Evolutionary conservation across 92 coral and sea anemone species (phyloP).

Genomic region (Nematostella vectensis): DNA sequence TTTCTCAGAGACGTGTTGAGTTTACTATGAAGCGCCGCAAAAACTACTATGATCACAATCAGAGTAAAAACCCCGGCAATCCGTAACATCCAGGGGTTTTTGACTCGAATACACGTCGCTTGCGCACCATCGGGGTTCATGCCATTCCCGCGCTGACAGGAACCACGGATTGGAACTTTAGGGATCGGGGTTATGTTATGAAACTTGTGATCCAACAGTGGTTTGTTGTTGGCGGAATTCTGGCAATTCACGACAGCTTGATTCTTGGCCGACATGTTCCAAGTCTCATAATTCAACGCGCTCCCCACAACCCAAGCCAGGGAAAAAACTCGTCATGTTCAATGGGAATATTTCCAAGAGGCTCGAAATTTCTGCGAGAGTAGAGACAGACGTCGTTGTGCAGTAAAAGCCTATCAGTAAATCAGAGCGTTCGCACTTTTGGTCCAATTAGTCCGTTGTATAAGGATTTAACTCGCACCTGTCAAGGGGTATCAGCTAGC

Average conservation of each 20-base stretch:
- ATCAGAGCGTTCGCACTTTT: too few relatives aligned
- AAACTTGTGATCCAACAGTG: slow-evolving; percentile 8
- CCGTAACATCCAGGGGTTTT: slow-evolving; percentile 32
- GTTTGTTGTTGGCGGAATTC: slow-evolving; percentile 7
- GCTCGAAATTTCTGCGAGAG: too few relatives aligned
- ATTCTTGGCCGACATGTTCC: slow-evolving; percentile 19
- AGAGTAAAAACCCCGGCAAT: slow-evolving; percentile 19
- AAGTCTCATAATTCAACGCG: slow-evolving; percentile 8
- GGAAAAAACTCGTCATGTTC: too few relatives aligned
- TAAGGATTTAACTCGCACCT: too few relatives aligned
- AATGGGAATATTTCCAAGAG: too few relatives aligned
- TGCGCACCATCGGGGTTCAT: slow-evolving; percentile 1
- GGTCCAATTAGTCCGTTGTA: too few relatives aligned
- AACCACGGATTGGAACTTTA: slow-evolving; percentile 3
- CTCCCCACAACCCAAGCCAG: too few relatives aligned
- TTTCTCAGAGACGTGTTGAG: slow-evolving; percentile 2
- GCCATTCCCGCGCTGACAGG: background rate
- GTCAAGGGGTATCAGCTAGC: too few relatives aligned
- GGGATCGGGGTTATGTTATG: slow-evolving; percentile 13
- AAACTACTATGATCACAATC: slow-evolving; percentile 15
- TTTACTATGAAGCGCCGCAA: slow-evolving; percentile 25
- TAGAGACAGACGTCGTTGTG: background rate
- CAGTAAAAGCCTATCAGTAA: background rate
- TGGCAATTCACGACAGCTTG: slow-evolving; percentile 20
- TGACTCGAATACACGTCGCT: slow-evolving; percentile 11